phyloP scores from a whole-genome alignment of 2,888 invertebrate species.

The Chelonus formosanus region DNA sequence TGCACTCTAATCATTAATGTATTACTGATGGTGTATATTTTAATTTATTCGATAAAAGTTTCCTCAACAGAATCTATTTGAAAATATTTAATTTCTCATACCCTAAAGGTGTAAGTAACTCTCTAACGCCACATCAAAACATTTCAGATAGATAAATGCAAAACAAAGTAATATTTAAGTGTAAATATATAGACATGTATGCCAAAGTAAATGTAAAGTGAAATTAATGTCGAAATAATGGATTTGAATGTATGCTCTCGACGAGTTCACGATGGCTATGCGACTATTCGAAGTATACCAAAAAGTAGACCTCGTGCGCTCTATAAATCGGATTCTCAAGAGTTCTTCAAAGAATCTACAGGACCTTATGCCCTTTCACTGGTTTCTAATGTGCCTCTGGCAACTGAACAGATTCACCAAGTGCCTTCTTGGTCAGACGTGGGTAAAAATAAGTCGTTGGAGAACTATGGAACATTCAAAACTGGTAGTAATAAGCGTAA shows the following conservation, averaged over 20 bases:
- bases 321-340: slow-evolving; percentile 58
- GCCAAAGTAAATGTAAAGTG: background rate
- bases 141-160: too few species aligned
- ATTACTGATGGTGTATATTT: too few species aligned
- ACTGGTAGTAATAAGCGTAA: slow-evolving; percentile 34
- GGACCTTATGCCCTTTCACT: slow-evolving; percentile 51
- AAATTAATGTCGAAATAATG: slow-evolving; percentile 42
- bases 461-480: slow-evolving; percentile 56
- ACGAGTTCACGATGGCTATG: slow-evolving; percentile 85
- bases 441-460: slow-evolving; percentile 45
- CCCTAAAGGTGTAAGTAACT: too few species aligned
- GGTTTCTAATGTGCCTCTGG: slow-evolving; percentile 47
- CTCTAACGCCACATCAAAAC: too few species aligned
- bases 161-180: background rate
- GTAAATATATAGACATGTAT: slow-evolving; percentile 1
- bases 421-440: slow-evolving; percentile 55
- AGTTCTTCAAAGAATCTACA: slow-evolving; percentile 52
- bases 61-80: too few species aligned
- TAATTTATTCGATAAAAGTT: too few species aligned
- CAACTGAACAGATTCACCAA: slow-evolving; percentile 45
- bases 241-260: slow-evolving; percentile 57
- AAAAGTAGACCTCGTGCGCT: slow-evolving; percentile 58
- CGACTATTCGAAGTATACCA: slow-evolving; percentile 78
- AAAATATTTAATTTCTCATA: too few species aligned
- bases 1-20: too few species aligned